Conservation (phyloP, 2,888 invertebrate genomes). For the Neoitamus cyanurus region DNA sequence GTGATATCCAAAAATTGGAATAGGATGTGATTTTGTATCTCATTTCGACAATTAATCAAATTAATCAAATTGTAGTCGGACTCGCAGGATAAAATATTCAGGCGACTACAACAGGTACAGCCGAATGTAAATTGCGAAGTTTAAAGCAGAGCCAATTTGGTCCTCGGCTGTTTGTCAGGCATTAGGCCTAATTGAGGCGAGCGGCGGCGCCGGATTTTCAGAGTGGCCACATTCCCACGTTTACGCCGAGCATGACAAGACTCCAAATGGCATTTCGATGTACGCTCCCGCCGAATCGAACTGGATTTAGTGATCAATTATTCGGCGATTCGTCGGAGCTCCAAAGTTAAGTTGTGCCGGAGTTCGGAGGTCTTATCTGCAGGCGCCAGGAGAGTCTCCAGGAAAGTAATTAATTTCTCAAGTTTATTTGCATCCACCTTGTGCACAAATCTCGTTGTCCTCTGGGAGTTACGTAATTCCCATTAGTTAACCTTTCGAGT, state of each 20-base stretch:
- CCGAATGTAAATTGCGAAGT: neutral
- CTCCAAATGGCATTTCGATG: neutral
- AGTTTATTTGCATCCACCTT: neutral
- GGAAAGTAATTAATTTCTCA: constrained; percentile 12
- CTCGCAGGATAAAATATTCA: neutral
- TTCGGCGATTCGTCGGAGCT: neutral
- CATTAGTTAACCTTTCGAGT: constrained; percentile 30
- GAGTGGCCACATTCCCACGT: neutral
- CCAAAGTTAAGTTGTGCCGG: neutral
- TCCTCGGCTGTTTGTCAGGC: neutral
- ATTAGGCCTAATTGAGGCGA: neutral
- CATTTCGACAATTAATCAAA: neutral
- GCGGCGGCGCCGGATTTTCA: neutral
- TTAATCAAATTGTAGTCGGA: neutral
- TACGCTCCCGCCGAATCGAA: neutral
- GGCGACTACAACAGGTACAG: neutral
- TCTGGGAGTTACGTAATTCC: neutral
- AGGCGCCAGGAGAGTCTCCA: neutral
- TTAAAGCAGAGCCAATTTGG: neutral
- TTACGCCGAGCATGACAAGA: neutral
- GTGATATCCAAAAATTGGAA: neutral
- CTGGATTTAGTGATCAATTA: neutral
- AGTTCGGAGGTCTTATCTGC: neutral
- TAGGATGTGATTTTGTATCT: neutral
- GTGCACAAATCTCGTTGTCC: constrained; percentile 3